Conservation (phyloP, 1,140 invertebrate species). For the Anoplolepis gracilipes region DNA sequence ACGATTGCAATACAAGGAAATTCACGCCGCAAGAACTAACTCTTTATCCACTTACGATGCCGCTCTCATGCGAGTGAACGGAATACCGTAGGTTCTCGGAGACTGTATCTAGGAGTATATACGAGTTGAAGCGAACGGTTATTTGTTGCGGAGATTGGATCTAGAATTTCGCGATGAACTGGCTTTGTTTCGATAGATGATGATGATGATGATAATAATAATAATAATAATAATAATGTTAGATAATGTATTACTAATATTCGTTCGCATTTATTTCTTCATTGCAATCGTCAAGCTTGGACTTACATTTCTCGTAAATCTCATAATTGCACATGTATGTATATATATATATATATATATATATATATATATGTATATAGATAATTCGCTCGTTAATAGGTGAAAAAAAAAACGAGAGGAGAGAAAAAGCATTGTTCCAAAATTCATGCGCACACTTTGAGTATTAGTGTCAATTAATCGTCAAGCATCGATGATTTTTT, state of each 20-base stretch:
- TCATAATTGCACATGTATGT: neutral
- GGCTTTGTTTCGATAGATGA: neutral
- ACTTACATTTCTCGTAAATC: neutral
- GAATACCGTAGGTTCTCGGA: neutral
- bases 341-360: too few species aligned
- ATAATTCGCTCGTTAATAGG: neutral
- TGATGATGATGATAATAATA: too few species aligned
- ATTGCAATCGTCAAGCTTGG: neutral
- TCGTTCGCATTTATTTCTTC: neutral
- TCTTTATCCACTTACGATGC: constrained; percentile 5
- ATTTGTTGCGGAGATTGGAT: constrained; percentile 30
- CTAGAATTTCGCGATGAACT: constrained; percentile 22
- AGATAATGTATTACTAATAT: neutral
- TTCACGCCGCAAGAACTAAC: constrained; percentile 6
- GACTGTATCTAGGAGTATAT: neutral
- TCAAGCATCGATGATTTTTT: neutral
- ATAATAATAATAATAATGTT: neutral
- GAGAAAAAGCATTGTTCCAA: neutral
- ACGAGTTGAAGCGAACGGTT: neutral
- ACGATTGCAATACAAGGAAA: neutral
- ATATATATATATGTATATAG: too few species aligned
- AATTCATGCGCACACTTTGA: neutral
- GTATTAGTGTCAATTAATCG: neutral
- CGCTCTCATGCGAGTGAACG: constrained; percentile 14
- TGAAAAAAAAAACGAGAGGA: too few species aligned